These are phyloP conservation scores for Crotalus viridis DNA, from an alignment of 2,113 vertebrate species.

Conservation along the genomic window DNA sequence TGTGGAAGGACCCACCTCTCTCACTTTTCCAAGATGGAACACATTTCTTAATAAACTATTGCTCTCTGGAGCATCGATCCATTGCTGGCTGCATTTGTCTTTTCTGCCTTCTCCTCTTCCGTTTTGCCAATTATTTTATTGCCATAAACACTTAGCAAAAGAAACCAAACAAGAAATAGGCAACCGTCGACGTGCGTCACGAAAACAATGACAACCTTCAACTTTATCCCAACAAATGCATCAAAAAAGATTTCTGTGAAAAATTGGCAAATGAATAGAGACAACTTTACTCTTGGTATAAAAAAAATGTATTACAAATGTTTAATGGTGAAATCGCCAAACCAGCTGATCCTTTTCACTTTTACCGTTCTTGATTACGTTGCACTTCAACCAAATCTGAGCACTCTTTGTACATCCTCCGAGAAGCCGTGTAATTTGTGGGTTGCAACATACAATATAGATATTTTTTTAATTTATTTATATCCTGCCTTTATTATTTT, in stretches of 20 bases:
- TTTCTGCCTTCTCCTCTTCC: neutral
- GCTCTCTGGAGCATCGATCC: neutral
- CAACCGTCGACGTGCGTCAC: neutral
- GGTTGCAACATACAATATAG: neutral
- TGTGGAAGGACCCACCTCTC: neutral
- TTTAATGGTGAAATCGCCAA: neutral
- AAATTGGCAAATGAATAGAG: neutral
- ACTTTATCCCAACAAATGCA: neutral
- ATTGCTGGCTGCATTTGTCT: neutral
- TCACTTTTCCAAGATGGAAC: neutral
- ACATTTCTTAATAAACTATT: slow-evolving; percentile 4
- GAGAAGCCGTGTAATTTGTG: neutral
- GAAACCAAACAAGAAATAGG: neutral
- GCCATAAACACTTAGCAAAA: neutral
- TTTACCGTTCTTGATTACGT: neutral
- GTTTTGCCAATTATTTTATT: neutral
- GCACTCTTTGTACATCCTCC: neutral
- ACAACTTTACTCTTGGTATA: neutral
- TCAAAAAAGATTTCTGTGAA: neutral
- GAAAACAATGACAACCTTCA: neutral
- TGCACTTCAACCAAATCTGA: neutral
- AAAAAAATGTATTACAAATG: neutral
- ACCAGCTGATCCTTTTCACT: neutral
- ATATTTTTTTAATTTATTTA: neutral
- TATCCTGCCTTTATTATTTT: neutral